Evolutionary conservation across 2,113 vertebrate species (phyloP).

Genomic region (Callipepla californica): DNA sequence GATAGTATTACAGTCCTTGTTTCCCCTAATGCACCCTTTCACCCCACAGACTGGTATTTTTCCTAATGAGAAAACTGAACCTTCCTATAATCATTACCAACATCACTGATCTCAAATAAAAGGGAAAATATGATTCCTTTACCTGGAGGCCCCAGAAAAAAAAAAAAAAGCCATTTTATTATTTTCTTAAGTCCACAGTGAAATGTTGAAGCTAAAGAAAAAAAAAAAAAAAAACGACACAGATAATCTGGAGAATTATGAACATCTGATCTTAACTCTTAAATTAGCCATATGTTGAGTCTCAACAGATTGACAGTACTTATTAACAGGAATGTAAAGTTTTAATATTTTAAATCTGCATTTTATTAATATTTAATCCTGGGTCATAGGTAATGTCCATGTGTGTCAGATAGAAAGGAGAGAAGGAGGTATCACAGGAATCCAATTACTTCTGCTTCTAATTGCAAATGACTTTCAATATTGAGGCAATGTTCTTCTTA

Average conservation of each 20-base stretch:
- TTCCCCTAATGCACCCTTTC: not conserved
- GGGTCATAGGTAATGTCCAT: slow-evolving; percentile 79
- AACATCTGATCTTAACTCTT: slow-evolving; percentile 72
- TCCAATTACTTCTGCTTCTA: slow-evolving; percentile 76
- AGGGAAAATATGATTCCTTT: not conserved
- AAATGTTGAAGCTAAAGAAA: not conserved
- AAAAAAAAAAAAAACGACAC: not conserved
- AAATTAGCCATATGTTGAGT: slow-evolving; percentile 76
- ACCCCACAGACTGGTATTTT: not conserved
- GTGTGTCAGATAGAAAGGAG: slow-evolving; percentile 67
- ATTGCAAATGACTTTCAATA: slow-evolving; percentile 77
- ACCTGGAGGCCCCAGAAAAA: not conserved
- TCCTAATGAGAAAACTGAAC: not conserved
- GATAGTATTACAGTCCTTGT: not conserved
- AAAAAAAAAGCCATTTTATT: not conserved
- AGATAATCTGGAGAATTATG: slow-evolving; percentile 64
- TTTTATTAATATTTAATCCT: slow-evolving; percentile 78
- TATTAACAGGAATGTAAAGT: slow-evolving; percentile 78
- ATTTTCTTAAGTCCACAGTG: not conserved
- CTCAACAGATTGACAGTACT: slow-evolving; percentile 75
- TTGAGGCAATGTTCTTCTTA: slow-evolving; percentile 70
- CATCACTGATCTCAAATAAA: not conserved
- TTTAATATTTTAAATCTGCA: slow-evolving; percentile 80
- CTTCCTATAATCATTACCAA: not conserved
- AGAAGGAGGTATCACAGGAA: slow-evolving; percentile 70